These are phyloP conservation scores for Macaca mulatta DNA, from an alignment of 2,113 vertebrate species.

Conservation along the genomic window DNA sequence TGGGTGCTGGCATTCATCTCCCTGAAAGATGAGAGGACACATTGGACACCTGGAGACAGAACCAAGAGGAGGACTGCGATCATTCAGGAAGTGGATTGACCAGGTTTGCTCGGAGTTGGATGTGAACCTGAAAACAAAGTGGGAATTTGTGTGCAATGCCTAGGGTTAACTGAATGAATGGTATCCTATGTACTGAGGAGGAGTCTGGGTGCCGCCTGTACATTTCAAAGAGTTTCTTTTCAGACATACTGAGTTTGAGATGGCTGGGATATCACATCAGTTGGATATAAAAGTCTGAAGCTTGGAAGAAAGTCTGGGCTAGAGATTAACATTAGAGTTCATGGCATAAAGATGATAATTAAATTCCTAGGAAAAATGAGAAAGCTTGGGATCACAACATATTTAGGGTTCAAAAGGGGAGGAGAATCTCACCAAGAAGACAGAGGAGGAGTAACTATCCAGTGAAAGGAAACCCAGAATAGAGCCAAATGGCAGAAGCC, in stretches of 20 bases:
- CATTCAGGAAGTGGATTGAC: background rate
- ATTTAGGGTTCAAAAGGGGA: background rate
- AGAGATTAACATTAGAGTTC: background rate
- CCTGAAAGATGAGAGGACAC: too few relatives aligned
- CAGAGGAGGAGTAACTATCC: background rate
- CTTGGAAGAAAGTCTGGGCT: background rate
- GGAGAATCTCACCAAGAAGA: background rate
- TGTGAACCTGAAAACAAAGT: fast-evolving
- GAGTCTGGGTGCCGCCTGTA: background rate
- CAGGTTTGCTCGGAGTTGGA: background rate
- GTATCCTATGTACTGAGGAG: too few relatives aligned
- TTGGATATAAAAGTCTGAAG: background rate
- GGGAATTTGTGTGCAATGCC: fast-evolving
- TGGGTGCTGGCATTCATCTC: fast-evolving
- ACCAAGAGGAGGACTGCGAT: fast-evolving
- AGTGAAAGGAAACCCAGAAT: background rate
- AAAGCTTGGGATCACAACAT: background rate
- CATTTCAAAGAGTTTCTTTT: background rate
- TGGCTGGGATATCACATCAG: background rate
- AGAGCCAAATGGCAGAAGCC: fast-evolving
- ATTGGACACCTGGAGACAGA: too few relatives aligned
- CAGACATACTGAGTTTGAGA: background rate
- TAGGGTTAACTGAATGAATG: background rate
- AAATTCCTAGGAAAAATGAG: background rate
- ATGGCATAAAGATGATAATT: too few relatives aligned